These are phyloP conservation scores for Camponotus fellah DNA, from an alignment of 2,888 invertebrate species.

Conservation along the genomic window DNA sequence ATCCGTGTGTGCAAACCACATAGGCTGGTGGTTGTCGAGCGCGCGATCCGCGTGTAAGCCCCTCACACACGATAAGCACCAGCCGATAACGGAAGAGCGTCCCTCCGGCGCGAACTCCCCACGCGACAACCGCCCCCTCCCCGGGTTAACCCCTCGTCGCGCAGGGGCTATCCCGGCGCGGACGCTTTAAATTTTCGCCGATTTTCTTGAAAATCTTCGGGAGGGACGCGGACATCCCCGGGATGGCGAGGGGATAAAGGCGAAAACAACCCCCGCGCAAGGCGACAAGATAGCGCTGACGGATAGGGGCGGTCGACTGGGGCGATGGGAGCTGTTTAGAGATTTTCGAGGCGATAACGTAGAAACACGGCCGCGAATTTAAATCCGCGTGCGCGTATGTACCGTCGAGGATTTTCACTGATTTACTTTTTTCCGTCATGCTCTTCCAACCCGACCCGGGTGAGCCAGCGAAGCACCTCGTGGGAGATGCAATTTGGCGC, in stretches of 20 bases:
- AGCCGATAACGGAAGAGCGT: slow-evolving; percentile 81
- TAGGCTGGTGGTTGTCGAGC: slow-evolving; percentile 63
- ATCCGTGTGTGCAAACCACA: slow-evolving; percentile 61
- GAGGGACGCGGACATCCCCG: slow-evolving; percentile 46
- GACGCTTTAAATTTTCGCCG: slow-evolving; percentile 83
- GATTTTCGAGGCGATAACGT: slow-evolving; percentile 80
- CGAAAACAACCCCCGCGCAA: slow-evolving; percentile 75
- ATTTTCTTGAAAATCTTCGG: slow-evolving; percentile 82
- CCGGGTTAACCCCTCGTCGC: slow-evolving; percentile 41
- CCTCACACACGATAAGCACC: slow-evolving; percentile 84
- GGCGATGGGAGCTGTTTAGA: slow-evolving; percentile 79
- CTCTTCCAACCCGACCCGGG: slow-evolving; percentile 55
- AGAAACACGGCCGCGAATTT: slow-evolving; percentile 64
- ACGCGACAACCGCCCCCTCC: slow-evolving; percentile 51
- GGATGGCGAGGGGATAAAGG: slow-evolving; percentile 78
- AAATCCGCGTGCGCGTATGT: slow-evolving; percentile 76
- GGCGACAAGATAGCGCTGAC: slow-evolving; percentile 83
- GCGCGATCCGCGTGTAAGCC: slow-evolving; percentile 83
- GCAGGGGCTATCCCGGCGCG: slow-evolving; percentile 17
- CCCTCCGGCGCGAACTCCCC: slow-evolving; percentile 66
- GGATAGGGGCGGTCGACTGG: slow-evolving; percentile 75
- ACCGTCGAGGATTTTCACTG: slow-evolving; percentile 74
- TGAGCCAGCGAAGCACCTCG: slow-evolving; percentile 49
- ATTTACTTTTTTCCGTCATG: slow-evolving; percentile 75
- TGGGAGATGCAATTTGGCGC: slow-evolving; percentile 35